Evolutionary conservation across 1,140 invertebrate genomes (phyloP), one percentile per base, ranked within the genome.

Genomic region (Trachymyrmex septentrionalis): DNA sequence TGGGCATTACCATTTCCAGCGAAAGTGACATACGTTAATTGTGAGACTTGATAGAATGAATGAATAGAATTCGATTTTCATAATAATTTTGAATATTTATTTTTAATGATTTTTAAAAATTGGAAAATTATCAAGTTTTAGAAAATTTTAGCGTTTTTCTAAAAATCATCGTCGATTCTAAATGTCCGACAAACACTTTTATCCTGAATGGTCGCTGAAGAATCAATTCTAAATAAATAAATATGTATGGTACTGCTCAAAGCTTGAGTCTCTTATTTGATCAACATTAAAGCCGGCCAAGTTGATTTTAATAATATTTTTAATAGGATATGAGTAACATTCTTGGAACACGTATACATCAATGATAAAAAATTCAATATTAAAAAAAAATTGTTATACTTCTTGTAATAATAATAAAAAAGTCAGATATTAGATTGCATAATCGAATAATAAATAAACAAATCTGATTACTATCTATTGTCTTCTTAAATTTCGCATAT

Each of bases 221-320:
- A 44, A 44, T 44, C 38, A 44, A 10, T 44, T 44, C 6, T 6
- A 34, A 53, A 80, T 1, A 27, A 73, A 72, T 34, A 34, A 72
- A 44, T 27, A 34, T 44, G n/a, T 7, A 9, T 12, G 0, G 12
- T 16, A 1, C 24, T 21, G 21, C 5, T 24, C 0, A 2, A 61
- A 44, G 24, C 12, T n/a, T 50, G 24, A 24, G 14, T 64, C 24
- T 64, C 24, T 78, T 34, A 34, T 34, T 34, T 12, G 3, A 12
- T 24, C 24, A 19, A 38, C 5, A 16, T 21, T 14, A 67, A 61
- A 48, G 34, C n/a, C 21, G 6, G 24, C 16, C 3, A 30, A 5
- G 16, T 48, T 48, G 6, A 78, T 77, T 78, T 78, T 27, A 50
- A 57, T 16, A 44, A 48, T 9, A 24, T 19, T 64, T 73, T 48